phyloP scores from a whole-genome alignment of 2,797 vertebrate species.

The Apodemus agrarius region DNA sequence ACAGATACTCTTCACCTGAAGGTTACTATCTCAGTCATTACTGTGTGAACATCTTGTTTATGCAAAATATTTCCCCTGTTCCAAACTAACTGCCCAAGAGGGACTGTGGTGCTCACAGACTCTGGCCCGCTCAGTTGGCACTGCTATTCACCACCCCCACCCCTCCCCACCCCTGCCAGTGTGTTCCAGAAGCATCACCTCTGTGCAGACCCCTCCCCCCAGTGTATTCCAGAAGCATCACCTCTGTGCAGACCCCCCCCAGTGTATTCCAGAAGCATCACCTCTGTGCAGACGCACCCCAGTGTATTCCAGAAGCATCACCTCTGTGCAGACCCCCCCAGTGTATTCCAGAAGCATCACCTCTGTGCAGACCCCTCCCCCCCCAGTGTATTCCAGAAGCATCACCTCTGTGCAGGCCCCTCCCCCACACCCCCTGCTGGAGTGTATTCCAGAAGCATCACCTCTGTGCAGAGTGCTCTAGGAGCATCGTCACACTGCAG shows the following conservation, averaged over 20 bases:
- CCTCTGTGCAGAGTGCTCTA: slow-evolving; percentile 35
- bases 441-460: not conserved
- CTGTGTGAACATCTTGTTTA: slow-evolving; percentile 71
- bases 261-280: not conserved
- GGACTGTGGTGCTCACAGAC: slow-evolving; percentile 53
- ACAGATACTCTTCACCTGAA: not conserved
- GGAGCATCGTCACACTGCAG: not conserved
- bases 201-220: too few relatives aligned
- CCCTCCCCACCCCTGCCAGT: too few relatives aligned
- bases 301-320: not conserved
- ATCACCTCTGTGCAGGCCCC: slow-evolving; percentile 22
- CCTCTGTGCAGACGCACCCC: slow-evolving; percentile 18
- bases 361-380: not conserved
- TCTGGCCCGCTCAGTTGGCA: slow-evolving; percentile 31
- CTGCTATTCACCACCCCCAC: not conserved
- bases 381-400: not conserved
- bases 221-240: not conserved
- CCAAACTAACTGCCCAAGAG: slow-evolving; percentile 73
- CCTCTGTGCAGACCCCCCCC: slow-evolving; percentile 18
- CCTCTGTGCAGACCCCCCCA: slow-evolving; percentile 12
- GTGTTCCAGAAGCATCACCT: slow-evolving; percentile 25
- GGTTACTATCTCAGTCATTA: slow-evolving; percentile 68
- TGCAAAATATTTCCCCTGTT: slow-evolving; percentile 75
- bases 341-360: slow-evolving; percentile 11
- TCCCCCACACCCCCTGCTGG: too few relatives aligned